phyloP scores from a whole-genome alignment of 2,113 vertebrate genomes.

The Pteruthius melanotis region DNA sequence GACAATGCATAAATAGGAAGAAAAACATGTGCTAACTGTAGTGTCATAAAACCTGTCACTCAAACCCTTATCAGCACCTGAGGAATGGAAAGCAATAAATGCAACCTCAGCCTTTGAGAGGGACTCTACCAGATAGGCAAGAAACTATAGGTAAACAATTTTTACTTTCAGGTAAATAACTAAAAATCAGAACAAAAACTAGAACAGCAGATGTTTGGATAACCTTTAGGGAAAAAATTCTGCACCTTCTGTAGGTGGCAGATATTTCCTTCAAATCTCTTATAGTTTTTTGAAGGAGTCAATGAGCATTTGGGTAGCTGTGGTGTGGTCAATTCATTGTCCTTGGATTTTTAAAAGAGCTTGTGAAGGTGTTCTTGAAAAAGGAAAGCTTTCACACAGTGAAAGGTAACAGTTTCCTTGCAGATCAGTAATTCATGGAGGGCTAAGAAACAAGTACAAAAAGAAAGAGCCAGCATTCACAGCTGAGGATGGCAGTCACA shows the following conservation, averaged over 20 bases:
- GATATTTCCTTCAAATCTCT: not conserved
- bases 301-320: not conserved
- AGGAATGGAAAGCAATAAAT: not conserved
- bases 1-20: not conserved
- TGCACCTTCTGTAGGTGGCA: not conserved
- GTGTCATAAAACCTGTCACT: not conserved
- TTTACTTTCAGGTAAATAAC: not conserved
- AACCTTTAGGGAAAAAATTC: not conserved
- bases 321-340: not conserved
- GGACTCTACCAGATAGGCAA: not conserved
- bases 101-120: not conserved
- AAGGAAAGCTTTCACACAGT: not conserved
- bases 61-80: not conserved
- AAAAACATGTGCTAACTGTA: not conserved
- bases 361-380: not conserved
- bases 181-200: not conserved
- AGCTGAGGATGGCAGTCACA: not conserved
- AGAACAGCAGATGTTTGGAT: not conserved
- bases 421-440: not conserved
- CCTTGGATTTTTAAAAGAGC: not conserved
- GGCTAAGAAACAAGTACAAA: not conserved
- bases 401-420: not conserved
- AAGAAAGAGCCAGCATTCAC: not conserved
- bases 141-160: not conserved
- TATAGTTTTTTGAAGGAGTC: not conserved